Conservation (phyloP, 1,140 invertebrate species). For the Contarinia nasturtii region DNA sequence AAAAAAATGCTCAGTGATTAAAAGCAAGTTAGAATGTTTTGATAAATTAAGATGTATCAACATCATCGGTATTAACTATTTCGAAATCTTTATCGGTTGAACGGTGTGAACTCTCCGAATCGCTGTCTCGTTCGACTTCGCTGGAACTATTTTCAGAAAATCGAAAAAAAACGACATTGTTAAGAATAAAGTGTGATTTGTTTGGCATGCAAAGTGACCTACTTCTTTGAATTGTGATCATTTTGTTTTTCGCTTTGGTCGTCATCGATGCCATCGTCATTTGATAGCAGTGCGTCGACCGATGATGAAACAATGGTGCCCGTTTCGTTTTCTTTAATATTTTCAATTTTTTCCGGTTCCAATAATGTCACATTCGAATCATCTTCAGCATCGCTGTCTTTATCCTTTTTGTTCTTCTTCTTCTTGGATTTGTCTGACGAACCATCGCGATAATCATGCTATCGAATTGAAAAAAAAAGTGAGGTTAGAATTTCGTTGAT, state of each 20-base stretch:
- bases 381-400: constrained; percentile 47
- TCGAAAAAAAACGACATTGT: background rate
- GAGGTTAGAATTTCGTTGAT: background rate
- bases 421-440: constrained; percentile 38
- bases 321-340: constrained; percentile 20
- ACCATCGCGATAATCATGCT: constrained; percentile 59
- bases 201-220: too few species aligned
- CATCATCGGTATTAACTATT: constrained; percentile 44
- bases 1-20: too few species aligned
- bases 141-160: background rate
- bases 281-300: background rate
- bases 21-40: background rate
- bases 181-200: too few species aligned
- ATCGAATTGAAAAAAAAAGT: constrained; percentile 1
- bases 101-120: constrained; percentile 46
- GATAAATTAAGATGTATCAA: constrained; percentile 18
- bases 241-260: constrained; percentile 1
- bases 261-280: background rate
- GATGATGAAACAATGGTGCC: background rate
- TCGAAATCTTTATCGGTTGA: constrained; percentile 66
- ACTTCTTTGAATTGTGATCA: background rate
- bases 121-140: constrained; percentile 25
- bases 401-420: constrained; percentile 64
- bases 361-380: constrained; percentile 10
- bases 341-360: constrained; percentile 20